These are phyloP conservation scores for Variabilichromis moorii DNA, from an alignment of 2,113 vertebrate species.

Conservation along the genomic window DNA sequence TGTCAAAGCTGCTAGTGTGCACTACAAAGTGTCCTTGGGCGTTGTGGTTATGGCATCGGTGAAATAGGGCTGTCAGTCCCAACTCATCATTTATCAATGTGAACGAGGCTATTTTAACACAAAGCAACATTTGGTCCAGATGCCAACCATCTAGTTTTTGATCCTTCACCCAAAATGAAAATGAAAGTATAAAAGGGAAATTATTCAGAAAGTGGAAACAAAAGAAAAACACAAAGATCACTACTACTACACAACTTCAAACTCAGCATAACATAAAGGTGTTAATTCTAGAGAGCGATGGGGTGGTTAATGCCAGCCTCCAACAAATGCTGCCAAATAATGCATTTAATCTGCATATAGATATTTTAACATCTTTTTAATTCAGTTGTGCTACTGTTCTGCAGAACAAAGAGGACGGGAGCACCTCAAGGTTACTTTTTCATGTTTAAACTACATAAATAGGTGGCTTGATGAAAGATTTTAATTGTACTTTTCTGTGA, in stretches of 20 bases:
- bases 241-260: neutral
- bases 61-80: neutral
- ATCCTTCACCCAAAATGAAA: neutral
- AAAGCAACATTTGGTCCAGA: neutral
- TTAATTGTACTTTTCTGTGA: neutral
- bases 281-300: neutral
- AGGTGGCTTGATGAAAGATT: neutral
- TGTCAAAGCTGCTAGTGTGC: neutral
- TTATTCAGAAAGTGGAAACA: neutral
- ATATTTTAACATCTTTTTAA: accelerated
- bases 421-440: neutral
- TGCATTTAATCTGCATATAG: neutral
- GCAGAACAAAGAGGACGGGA: neutral
- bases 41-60: neutral
- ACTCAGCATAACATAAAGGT: neutral
- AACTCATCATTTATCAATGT: neutral
- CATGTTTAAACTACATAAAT: neutral
- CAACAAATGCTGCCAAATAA: neutral
- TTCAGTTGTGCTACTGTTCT: neutral
- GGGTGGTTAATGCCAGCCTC: neutral
- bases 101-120: neutral
- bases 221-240: neutral
- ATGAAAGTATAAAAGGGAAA: neutral
- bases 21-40: neutral
- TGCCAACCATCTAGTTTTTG: neutral